phyloP scores from a whole-genome alignment of 2,797 vertebrate species.

The Anas bahamensis region DNA sequence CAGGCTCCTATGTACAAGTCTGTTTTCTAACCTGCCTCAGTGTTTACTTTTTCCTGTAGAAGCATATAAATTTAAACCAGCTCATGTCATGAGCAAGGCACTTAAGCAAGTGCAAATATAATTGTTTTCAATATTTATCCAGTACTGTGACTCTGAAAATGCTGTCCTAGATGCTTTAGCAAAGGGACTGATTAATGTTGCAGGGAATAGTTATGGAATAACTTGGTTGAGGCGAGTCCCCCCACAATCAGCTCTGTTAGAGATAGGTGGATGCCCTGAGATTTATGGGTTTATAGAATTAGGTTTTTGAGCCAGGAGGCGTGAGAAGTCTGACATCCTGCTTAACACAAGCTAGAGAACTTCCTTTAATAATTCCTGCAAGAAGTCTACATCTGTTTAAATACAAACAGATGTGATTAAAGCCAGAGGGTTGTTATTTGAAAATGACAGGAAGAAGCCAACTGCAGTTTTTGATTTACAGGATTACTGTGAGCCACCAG shows the following conservation, averaged over 20 bases:
- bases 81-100: not conserved
- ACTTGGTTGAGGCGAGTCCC: not conserved
- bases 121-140: not conserved
- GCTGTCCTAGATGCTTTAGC: not conserved
- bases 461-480: not conserved
- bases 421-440: not conserved
- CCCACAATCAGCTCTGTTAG: not conserved
- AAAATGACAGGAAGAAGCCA: not conserved
- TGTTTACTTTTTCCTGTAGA: not conserved
- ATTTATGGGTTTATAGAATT: not conserved
- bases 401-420: not conserved
- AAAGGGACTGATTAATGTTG: not conserved
- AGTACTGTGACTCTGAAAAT: not conserved
- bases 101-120: not conserved
- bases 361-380: not conserved
- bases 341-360: not conserved
- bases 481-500: not conserved
- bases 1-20: not conserved
- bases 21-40: not conserved
- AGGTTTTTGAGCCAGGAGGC: not conserved
- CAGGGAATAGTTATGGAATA: not conserved
- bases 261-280: not conserved
- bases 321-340: not conserved
- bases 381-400: not conserved
- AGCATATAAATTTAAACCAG: not conserved